Conservation (phyloP, 2,888 invertebrate species). For the Harpalus rubripes region DNA sequence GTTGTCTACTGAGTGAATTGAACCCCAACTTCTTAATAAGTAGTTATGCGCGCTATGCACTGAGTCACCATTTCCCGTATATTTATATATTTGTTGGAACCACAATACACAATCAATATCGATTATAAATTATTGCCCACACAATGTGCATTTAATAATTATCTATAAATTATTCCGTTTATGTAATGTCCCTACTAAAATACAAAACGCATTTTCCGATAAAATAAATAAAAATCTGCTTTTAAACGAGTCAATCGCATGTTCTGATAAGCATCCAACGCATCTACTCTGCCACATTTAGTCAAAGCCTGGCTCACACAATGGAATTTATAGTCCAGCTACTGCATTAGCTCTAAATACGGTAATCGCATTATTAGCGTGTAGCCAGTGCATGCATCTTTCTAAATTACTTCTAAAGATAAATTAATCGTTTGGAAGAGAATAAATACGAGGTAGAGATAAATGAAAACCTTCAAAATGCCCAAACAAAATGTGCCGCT, state of each 20-base stretch:
- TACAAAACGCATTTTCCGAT: not conserved
- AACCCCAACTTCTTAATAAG: too few relatives aligned
- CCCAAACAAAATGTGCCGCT: too few relatives aligned
- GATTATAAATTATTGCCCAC: not conserved
- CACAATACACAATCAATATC: not conserved
- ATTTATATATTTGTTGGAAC: not conserved
- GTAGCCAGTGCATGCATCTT: slow-evolving; percentile 33
- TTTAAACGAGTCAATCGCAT: slow-evolving; percentile 19
- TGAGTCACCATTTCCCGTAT: too few relatives aligned
- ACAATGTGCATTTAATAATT: not conserved
- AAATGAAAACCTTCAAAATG: not conserved
- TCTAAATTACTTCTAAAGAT: not conserved
- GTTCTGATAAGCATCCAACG: slow-evolving; percentile 25
- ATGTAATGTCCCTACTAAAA: not conserved
- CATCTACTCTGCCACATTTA: slow-evolving; percentile 23
- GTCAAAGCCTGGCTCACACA: slow-evolving; percentile 33
- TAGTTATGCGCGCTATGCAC: too few relatives aligned
- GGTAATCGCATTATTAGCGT: slow-evolving; percentile 49
- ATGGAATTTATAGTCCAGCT: slow-evolving; percentile 31
- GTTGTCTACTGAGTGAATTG: too few relatives aligned
- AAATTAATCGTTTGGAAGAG: not conserved
- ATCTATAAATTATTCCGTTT: not conserved
- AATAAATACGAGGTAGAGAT: not conserved
- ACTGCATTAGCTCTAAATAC: slow-evolving; percentile 43
- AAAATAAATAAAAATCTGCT: slow-evolving; percentile 5